Evolutionary conservation across 2,797 vertebrate genomes (phyloP), one percentile per base, ranked within the genome.

Genomic region (Liasis olivaceus): DNA sequence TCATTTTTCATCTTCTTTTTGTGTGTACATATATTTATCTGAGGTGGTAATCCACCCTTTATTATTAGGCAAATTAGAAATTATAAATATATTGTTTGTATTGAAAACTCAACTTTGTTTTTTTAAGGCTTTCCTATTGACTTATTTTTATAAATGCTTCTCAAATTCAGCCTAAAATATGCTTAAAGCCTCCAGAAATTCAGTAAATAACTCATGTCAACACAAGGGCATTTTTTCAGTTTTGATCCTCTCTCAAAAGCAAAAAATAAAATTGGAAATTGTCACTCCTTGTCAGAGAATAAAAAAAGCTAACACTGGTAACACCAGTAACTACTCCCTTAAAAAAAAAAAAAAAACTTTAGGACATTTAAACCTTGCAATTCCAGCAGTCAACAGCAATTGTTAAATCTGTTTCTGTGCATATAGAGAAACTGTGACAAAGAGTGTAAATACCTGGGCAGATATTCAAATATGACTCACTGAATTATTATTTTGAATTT

Each of bases 181-280:
- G 42, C n/a, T 94, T 84, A 92, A 77, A 60, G 85, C 60, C 86
- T 58, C 85, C 31, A 77, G 14, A 14, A 88, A 94, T 51, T 93
- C 36, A 36, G 54, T 64, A 89, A 85, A 69, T 87, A 90, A 88
- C 87, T 4, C 2, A 14, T 69, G 12, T 91, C 87, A 85, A 7
- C 3, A 89, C 22, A 20, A 42, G 14, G 77, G 14, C 22, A 54
- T 88, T 94, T 94, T 89, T 0, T 22, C 31, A 0, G 3, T 60
- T 89, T 20, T 93, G 59, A 8, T 87, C 12, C 36, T 90, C 36
- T 84, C 62, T 91, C 54, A 93, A 51, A 64, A 87, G 90, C 36
- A 62, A 87, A 87, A 87, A 90, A 88, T 17, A 85, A 3, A 28
- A 86, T 77, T 56, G 51, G 81, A 20, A 2, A 17, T 90, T 88